A percentile compares a stretch with the other conserved stretches of the same genome.
Conservation (phyloP, 2,888 invertebrate species). For the Xylota segnis region DNA sequence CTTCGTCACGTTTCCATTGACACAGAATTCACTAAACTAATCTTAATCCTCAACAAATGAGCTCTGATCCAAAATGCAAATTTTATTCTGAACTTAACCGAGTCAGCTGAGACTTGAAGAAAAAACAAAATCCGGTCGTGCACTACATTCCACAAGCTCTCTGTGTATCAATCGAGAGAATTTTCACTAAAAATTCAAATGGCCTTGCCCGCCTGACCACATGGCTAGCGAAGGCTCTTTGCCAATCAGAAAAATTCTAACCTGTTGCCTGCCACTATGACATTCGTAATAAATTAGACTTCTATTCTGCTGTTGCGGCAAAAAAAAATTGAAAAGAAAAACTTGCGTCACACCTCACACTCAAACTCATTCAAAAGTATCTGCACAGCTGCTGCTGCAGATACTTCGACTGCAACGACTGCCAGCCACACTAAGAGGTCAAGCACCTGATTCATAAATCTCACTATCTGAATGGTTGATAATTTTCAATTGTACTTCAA, state of each 20-base stretch:
- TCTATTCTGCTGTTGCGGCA: background rate
- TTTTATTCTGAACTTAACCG: slow-evolving; percentile 1
- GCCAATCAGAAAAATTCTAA: slow-evolving; percentile 37
- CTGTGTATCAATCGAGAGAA: background rate
- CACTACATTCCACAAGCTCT: slow-evolving; percentile 13
- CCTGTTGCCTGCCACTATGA: slow-evolving; percentile 58
- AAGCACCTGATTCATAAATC: slow-evolving; percentile 52
- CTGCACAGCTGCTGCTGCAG: slow-evolving; percentile 45
- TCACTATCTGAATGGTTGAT: slow-evolving; percentile 37
- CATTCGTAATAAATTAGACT: slow-evolving; percentile 56
- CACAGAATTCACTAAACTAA: background rate
- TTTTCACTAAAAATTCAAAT: background rate
- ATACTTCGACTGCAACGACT: background rate
- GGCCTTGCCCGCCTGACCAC: slow-evolving; percentile 30
- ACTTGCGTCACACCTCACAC: slow-evolving; percentile 33
- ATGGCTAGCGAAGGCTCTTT: slow-evolving; percentile 31
- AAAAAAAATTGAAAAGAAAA: background rate
- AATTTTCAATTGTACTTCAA: slow-evolving; percentile 52
- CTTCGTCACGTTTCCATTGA: background rate
- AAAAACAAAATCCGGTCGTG: slow-evolving; percentile 8
- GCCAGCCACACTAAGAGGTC: slow-evolving; percentile 46
- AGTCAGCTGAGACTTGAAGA: background rate
- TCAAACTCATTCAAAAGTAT: slow-evolving; percentile 31
- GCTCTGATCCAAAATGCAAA: slow-evolving; percentile 11
- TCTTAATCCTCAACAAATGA: background rate